Evolutionary conservation across 2,113 vertebrate species (phyloP), one percentile per base, ranked within the genome.

Genomic region (Saimiri boliviensis): DNA sequence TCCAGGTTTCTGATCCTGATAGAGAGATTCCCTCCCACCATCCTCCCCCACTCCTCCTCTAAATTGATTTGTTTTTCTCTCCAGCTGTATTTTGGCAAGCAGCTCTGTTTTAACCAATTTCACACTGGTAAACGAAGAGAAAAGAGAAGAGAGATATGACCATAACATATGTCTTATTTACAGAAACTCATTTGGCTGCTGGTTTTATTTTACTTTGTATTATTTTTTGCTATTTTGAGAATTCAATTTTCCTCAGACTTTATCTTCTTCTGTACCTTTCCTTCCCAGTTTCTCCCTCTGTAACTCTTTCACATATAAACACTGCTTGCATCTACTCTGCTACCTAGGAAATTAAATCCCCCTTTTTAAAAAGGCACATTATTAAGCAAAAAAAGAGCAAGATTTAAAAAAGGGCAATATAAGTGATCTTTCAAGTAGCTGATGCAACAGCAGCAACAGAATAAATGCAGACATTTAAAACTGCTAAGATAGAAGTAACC

Each of bases 41-140:
- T n/a, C 35, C 66, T 16, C 6, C 35, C 12, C 40, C 8, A 27
- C 23, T 10, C 40, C 60, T 7, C 17, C 27, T 27, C 27, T 40
- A 94, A 92, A 88, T 0, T 58, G 40, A 88, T 54, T 91, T 49
- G 47, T 73, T 91, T 84, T 97, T 83, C 56, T 89, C 56, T 68
- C 89, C 40, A 91, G 47, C 30, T 80, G 1, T 79, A 49, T 76
- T n/a, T 83, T 93, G 66, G 52, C 27, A 79, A 93, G 74, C 3
- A 91, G 60, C 19, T 83, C 58, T 86, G 74, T 42, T 73, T 91
- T 77, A 77, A 70, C 9, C 45, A 88, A 82, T 79, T 92, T 86
- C 45, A 88, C 27, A 74, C 5, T 2, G 25, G 76, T 30, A 90
- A 47, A 85, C 84, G 47, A n/a, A 9, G 52, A 35, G 17, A 88